phyloP scores from a whole-genome alignment of 2,113 vertebrate species.

The Girardinichthys multiradiatus region DNA sequence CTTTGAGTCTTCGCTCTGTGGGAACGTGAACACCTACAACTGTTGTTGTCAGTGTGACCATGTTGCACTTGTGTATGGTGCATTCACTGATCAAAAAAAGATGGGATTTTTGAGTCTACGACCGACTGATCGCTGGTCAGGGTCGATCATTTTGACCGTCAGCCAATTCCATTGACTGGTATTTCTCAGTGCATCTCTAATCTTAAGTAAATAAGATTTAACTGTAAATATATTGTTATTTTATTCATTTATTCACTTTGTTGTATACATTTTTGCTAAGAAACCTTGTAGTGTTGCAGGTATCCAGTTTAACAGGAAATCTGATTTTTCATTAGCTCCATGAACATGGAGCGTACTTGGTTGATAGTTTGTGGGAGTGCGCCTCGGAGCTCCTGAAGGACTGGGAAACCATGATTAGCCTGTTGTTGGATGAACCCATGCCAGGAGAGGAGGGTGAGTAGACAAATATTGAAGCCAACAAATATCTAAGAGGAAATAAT shows the following conservation, averaged over 20 bases:
- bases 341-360: slow-evolving; percentile 95
- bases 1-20: too few relatives aligned
- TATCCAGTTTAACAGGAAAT: background rate
- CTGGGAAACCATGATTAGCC: slow-evolving; percentile 98
- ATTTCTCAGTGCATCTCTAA: too few relatives aligned
- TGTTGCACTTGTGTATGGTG: too few relatives aligned
- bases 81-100: too few relatives aligned
- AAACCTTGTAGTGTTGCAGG: background rate
- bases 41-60: too few relatives aligned
- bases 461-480: background rate
- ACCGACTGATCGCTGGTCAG: too few relatives aligned
- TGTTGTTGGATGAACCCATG: slow-evolving; percentile 92
- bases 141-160: too few relatives aligned
- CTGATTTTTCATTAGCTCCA: slow-evolving; percentile 83
- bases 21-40: too few relatives aligned
- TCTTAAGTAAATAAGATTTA: background rate
- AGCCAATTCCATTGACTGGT: too few relatives aligned
- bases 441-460: slow-evolving; percentile 91
- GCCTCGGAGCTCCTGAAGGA: slow-evolving; percentile 95
- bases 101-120: too few relatives aligned
- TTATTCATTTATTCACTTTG: too few relatives aligned
- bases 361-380: slow-evolving; percentile 98
- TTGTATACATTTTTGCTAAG: too few relatives aligned
- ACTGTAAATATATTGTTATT: background rate
- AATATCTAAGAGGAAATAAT: background rate